Conservation (phyloP, 2,797 vertebrate species). For the Typhlichthys subterraneus region DNA sequence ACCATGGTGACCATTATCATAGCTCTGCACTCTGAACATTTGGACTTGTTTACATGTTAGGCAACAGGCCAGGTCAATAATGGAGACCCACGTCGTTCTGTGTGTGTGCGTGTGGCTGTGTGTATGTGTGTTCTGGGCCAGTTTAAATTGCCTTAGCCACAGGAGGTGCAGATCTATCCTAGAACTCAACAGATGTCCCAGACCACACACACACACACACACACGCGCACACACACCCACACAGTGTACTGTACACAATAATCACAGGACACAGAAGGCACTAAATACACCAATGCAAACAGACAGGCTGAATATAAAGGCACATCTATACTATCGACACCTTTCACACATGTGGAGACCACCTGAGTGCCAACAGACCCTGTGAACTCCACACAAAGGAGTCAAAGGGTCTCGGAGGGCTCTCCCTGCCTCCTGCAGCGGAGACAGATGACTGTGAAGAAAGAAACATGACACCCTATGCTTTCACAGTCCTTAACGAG, state of each 20-base stretch:
- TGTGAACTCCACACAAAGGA: conserved; percentile 9
- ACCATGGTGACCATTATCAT: conserved; percentile 28
- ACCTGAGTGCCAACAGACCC: conserved; percentile 20
- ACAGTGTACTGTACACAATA: background rate
- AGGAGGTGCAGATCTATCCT: conserved; percentile 47
- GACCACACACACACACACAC: conserved; percentile 60
- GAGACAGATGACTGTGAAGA: conserved; percentile 34
- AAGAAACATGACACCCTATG: conserved; percentile 33
- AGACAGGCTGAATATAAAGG: too few relatives aligned
- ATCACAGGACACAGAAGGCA: background rate
- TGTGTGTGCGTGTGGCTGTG: conserved; percentile 17
- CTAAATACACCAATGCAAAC: too few relatives aligned
- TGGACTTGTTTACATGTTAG: conserved; percentile 56
- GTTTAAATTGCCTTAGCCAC: background rate
- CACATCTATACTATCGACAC: conserved; percentile 17
- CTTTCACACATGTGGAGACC: conserved; percentile 18
- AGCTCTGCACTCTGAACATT: conserved; percentile 47
- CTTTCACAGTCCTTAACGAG: conserved; percentile 16
- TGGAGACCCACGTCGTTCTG: conserved; percentile 4
- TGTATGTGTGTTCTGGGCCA: conserved; percentile 13
- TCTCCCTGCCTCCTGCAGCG: conserved; percentile 25
- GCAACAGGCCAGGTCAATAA: conserved; percentile 30
- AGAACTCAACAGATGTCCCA: conserved; percentile 52
- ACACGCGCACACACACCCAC: conserved; percentile 10
- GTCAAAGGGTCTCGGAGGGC: background rate